These are phyloP conservation scores for Indicator indicator DNA, from an alignment of 2,113 vertebrate species.

Conservation along the genomic window DNA sequence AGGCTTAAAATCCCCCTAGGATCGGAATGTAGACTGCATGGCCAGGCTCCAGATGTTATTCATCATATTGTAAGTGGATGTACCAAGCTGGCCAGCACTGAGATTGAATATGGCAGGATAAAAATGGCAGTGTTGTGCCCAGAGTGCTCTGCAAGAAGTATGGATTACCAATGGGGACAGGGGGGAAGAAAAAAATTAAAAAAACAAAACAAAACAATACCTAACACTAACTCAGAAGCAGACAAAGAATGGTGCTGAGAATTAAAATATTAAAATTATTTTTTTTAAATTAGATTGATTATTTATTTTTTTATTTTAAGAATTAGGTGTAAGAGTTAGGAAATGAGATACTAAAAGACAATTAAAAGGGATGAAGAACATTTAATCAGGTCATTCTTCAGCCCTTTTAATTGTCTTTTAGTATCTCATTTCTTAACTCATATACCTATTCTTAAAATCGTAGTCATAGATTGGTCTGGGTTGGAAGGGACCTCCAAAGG, in stretches of 20 bases:
- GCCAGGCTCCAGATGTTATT: conserved; percentile 14
- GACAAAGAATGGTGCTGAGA: neutral
- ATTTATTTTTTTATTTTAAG: no score
- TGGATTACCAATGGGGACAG: neutral
- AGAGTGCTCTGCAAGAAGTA: neutral
- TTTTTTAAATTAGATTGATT: neutral
- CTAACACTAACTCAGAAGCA: neutral
- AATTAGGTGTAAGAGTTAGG: neutral
- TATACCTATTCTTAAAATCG: neutral
- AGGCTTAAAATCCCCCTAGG: neutral
- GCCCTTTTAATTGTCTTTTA: neutral
- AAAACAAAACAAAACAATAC: neutral
- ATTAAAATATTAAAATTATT: neutral
- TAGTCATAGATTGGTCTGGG: no score
- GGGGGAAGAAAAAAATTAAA: neutral
- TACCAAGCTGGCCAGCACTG: neutral
- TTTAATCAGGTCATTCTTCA: neutral
- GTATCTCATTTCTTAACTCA: neutral
- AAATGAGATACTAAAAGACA: neutral
- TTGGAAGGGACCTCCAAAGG: no score
- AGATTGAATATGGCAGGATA: neutral
- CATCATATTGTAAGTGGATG: conserved; percentile 27
- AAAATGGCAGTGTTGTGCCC: neutral
- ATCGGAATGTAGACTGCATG: neutral
- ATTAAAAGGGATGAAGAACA: neutral